phyloP scores from a whole-genome alignment of 1,140 invertebrate genomes.

The Dinothrombium tinctorium region DNA sequence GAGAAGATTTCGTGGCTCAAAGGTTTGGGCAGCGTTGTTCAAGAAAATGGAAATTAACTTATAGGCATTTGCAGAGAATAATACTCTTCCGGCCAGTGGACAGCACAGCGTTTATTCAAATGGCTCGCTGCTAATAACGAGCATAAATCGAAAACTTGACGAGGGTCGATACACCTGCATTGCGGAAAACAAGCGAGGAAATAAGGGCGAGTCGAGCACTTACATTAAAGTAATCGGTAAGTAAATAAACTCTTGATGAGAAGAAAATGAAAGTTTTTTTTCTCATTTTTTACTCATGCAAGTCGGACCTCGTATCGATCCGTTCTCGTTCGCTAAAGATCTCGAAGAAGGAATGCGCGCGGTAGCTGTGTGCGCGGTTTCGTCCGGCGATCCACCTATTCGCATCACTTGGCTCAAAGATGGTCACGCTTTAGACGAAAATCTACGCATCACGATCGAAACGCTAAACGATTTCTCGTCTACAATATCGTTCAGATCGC shows the following conservation, averaged over 20 bases:
- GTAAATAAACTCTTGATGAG: neutral
- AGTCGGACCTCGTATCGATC: slow-evolving; percentile 34
- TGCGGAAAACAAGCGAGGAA: slow-evolving; percentile 14
- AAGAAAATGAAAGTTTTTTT: neutral
- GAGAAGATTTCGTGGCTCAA: slow-evolving; percentile 49
- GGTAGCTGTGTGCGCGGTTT: slow-evolving; percentile 24
- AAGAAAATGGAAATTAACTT: neutral
- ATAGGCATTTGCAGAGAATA: too few species aligned
- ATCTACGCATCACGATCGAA: slow-evolving; percentile 11
- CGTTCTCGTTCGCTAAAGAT: slow-evolving; percentile 31
- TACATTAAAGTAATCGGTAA: slow-evolving; percentile 8
- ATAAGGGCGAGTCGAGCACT: neutral
- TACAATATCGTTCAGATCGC: slow-evolving; percentile 21
- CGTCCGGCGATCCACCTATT: slow-evolving; percentile 24
- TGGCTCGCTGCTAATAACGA: slow-evolving; percentile 39
- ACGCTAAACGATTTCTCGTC: slow-evolving; percentile 19
- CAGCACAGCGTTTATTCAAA: slow-evolving; percentile 28
- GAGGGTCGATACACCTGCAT: slow-evolving; percentile 16
- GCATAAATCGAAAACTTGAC: neutral
- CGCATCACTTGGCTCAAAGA: slow-evolving; percentile 31
- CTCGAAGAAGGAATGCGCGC: slow-evolving; percentile 32
- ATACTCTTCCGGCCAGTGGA: slow-evolving; percentile 26
- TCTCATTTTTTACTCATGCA: slow-evolving; percentile 10
- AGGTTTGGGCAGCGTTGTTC: neutral
- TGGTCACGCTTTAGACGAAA: slow-evolving; percentile 20